phyloP scores from a whole-genome alignment of 2,113 vertebrate species.

The Carettochelys insculpta region DNA sequence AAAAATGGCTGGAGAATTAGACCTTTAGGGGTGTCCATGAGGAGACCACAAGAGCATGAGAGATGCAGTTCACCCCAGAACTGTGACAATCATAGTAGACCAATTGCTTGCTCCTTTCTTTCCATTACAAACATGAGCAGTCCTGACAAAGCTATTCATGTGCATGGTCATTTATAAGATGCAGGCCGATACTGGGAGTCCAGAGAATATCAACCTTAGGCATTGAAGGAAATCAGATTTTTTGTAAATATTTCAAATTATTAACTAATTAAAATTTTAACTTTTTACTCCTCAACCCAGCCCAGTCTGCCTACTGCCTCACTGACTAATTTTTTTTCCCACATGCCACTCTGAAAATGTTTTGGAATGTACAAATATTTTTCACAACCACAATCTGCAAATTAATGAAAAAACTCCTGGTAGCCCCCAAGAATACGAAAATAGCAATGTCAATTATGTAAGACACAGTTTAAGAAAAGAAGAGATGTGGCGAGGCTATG shows the following conservation, averaged over 20 bases:
- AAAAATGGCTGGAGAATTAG: too few species aligned
- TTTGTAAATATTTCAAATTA: background rate
- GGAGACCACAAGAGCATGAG: too few species aligned
- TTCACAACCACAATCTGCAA: background rate
- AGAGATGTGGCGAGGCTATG: too few species aligned
- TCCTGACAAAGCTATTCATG: background rate
- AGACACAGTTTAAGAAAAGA: too few species aligned
- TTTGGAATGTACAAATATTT: background rate
- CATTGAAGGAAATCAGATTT: background rate
- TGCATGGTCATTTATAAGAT: fast-evolving
- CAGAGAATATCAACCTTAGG: background rate
- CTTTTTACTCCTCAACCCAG: background rate
- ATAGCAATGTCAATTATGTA: background rate
- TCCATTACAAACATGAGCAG: background rate
- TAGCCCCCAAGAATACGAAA: background rate
- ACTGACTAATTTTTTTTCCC: background rate
- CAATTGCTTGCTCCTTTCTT: background rate
- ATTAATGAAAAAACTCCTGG: background rate
- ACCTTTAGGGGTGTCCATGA: too few species aligned
- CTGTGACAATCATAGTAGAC: too few species aligned
- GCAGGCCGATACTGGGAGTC: background rate
- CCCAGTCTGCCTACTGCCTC: background rate
- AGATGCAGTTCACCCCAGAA: too few species aligned
- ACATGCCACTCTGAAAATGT: background rate
- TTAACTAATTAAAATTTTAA: background rate